Evolutionary conservation across 2,888 invertebrate genomes (phyloP).

Genomic region (Limnephilus auricula): DNA sequence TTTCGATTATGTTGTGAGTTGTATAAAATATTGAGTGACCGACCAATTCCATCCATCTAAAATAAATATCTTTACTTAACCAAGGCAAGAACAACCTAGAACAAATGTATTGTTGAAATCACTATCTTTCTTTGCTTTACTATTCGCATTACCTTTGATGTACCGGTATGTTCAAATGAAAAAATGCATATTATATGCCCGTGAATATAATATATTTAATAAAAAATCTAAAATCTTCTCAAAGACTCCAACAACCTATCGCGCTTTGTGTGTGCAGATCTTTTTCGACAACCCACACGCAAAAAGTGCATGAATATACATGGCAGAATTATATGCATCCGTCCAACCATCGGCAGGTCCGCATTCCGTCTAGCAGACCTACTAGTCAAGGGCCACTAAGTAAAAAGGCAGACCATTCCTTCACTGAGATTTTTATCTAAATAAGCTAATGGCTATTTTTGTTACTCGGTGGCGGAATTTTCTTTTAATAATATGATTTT

Average conservation of each 20-base stretch:
- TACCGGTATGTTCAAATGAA: neutral
- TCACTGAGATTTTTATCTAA: neutral
- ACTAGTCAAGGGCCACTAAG: neutral
- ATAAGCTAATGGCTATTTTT: neutral
- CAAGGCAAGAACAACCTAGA: too few species aligned
- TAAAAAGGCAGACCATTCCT: neutral
- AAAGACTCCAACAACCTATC: slow-evolving; percentile 23
- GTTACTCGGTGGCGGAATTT: neutral
- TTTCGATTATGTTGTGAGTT: too few species aligned
- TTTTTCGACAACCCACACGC: slow-evolving; percentile 61
- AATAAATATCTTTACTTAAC: too few species aligned
- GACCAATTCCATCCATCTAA: too few species aligned
- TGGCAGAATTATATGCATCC: slow-evolving; percentile 27
- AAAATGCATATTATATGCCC: neutral
- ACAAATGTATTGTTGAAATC: too few species aligned
- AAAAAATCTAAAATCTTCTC: neutral
- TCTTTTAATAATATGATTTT: neutral
- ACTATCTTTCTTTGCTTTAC: too few species aligned
- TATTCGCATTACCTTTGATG: too few species aligned
- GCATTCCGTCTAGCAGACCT: neutral
- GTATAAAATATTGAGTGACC: too few species aligned
- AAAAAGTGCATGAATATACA: slow-evolving; percentile 55
- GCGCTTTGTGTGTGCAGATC: slow-evolving; percentile 49
- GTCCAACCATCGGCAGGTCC: slow-evolving; percentile 5
- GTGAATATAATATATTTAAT: neutral